Percentiles rank a stretch among this genome's conserved stretches.
These are phyloP conservation scores for Aegithalos caudatus DNA, from an alignment of 2,113 vertebrate species.

Conservation along the genomic window DNA sequence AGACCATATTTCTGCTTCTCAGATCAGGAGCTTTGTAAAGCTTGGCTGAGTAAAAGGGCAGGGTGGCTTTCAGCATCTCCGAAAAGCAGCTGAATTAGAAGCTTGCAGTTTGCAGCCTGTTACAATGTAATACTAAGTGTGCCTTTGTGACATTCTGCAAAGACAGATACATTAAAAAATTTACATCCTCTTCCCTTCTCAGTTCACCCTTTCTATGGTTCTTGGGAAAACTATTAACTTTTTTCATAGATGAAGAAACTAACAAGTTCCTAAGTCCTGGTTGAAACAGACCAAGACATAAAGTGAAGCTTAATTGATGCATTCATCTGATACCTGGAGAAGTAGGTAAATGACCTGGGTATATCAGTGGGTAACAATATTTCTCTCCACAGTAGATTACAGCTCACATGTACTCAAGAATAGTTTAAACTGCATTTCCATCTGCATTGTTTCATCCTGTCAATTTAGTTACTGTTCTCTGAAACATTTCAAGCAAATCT, in stretches of 20 bases:
- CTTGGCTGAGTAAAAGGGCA: background rate
- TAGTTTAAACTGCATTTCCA: background rate
- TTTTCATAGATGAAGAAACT: background rate
- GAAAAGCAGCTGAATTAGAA: background rate
- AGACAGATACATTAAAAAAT: background rate
- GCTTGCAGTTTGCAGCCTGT: accelerated
- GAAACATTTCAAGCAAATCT: background rate
- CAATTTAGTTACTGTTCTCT: background rate
- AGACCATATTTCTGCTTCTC: background rate
- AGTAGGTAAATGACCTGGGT: background rate
- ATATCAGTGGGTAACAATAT: background rate
- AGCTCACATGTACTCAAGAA: background rate
- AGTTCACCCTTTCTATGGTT: background rate
- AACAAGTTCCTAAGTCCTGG: background rate
- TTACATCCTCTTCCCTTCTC: background rate
- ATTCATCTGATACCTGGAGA: background rate
- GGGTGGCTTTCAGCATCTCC: background rate
- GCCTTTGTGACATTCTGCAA: background rate
- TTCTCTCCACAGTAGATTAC: background rate
- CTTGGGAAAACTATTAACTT: background rate
- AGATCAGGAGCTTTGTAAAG: background rate
- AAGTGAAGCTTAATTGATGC: background rate
- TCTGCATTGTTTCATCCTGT: background rate
- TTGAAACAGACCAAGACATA: background rate
- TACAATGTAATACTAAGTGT: background rate